Base-by-base conservation (phyloP, 2,113 vertebrate genomes). In the Cottus gobio region DNA sequence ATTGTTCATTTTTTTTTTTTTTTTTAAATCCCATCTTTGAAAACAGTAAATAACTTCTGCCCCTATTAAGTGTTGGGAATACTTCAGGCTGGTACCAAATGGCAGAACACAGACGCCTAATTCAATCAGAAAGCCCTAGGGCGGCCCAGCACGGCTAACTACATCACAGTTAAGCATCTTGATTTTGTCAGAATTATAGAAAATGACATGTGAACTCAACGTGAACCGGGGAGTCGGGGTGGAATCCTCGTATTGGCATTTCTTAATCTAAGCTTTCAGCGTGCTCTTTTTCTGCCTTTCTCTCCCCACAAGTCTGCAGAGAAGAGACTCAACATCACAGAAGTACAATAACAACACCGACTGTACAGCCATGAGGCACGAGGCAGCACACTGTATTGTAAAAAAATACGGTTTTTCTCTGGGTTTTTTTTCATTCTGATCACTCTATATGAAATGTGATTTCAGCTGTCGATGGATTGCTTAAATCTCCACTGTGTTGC, bases 181-280 rank as follows among this genome's bases (percentile, higher is more conserved):
- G 94, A 93, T 94, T 96, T 96, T 94, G 90, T 94, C 95, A 95
- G 90, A 97, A 97, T 97, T 97, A 97, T 96, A 95, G 95, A 96
- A 97, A 97, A 98, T 97, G 97, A 98, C 96, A 98, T 91, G 95
- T 97, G 97, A 98, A 98, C 97, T 98, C 95, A 92, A 96, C 92
- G 91, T 98, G 97, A 98, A 97, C 97, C 95, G 96, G 95, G 93
- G 94, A 88, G 95, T 96, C 94, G 91, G 95, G 94, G 95, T 96
- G 96, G 95, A 96, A 97, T 97, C 96, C 88, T 96, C 94, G 95
- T 96, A 97, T 97, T 97, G 97, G 96, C 96, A 97, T 97, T 97
- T 98, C 90, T 96, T 96, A 97, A 97, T 97, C 96, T 97, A 94
- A 96, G 95, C 95, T 95, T 95, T 95, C 95, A 96, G 95, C 94